Conservation (phyloP, 2,113 vertebrate genomes). For the Microtus oregoni region DNA sequence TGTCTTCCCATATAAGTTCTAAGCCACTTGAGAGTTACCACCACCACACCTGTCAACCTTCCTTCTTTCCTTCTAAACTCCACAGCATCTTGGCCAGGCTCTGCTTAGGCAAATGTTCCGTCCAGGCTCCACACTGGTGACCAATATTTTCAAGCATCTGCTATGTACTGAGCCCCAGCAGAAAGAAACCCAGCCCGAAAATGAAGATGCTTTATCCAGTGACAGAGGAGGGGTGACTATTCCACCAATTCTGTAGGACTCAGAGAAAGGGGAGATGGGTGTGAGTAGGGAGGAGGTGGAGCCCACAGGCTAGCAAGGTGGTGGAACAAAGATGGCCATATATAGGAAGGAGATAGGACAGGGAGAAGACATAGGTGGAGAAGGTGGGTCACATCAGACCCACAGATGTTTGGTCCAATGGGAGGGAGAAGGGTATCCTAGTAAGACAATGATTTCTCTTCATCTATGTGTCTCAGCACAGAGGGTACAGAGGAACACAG, state of each 20-base stretch:
- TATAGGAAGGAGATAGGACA: not conserved
- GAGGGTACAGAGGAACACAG: not conserved
- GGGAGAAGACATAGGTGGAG: not conserved
- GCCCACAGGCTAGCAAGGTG: not conserved
- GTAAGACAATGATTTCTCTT: not conserved
- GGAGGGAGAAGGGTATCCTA: not conserved
- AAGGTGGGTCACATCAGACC: not conserved
- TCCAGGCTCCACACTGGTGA: not conserved
- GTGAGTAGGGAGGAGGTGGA: not conserved
- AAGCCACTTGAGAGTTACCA: not conserved
- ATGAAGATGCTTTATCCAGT: not conserved
- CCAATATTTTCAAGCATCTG: not conserved
- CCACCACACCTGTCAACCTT: not conserved
- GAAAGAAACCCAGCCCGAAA: not conserved
- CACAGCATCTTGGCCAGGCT: not conserved
- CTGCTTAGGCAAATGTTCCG: not conserved
- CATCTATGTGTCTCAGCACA: fast-evolving
- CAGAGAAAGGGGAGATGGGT: not conserved
- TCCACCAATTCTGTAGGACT: not conserved
- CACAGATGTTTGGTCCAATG: not conserved
- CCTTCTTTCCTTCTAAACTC: not conserved
- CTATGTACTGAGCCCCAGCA: not conserved
- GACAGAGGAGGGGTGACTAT: not conserved
- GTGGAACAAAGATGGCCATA: not conserved
- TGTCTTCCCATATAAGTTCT: not conserved